Conservation (phyloP, 2,888 invertebrate genomes). For the Drosophila putrida region DNA sequence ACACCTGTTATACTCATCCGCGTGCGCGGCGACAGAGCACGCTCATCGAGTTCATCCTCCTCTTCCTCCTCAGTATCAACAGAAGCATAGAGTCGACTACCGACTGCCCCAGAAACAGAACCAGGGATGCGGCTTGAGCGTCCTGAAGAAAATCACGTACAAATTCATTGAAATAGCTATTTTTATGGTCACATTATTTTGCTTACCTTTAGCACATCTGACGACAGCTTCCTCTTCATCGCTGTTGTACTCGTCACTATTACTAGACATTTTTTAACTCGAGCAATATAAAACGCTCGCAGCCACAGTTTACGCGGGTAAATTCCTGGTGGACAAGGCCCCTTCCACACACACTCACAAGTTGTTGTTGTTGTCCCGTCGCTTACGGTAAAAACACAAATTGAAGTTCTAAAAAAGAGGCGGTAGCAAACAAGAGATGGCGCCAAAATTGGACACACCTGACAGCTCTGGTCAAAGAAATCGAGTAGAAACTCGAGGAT, state of each 20-base stretch:
- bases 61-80: constrained; percentile 65
- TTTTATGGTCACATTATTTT: not conserved
- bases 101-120: not conserved
- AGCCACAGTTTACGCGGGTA: constrained; percentile 20
- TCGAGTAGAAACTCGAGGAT: too few species aligned
- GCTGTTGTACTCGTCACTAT: constrained; percentile 37
- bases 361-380: too few species aligned
- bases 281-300: not conserved
- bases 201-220: constrained; percentile 40
- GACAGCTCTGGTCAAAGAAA: too few species aligned
- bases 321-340: too few species aligned
- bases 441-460: too few species aligned
- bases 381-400: too few species aligned
- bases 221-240: constrained; percentile 35
- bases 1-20: constrained; percentile 84
- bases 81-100: constrained; percentile 4
- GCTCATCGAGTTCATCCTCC: constrained; percentile 71
- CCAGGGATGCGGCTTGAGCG: constrained; percentile 31
- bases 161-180: not conserved
- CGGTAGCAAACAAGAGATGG: too few species aligned
- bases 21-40: constrained; percentile 82
- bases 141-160: constrained; percentile 19
- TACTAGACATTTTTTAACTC: constrained; percentile 37
- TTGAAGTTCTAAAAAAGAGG: too few species aligned
- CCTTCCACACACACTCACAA: too few species aligned